A percentile compares a stretch with the other conserved stretches of the same genome.
Conservation (phyloP, 37 sponge, comb jelly and placozoan species). For the Chondrosia reniformis region DNA sequence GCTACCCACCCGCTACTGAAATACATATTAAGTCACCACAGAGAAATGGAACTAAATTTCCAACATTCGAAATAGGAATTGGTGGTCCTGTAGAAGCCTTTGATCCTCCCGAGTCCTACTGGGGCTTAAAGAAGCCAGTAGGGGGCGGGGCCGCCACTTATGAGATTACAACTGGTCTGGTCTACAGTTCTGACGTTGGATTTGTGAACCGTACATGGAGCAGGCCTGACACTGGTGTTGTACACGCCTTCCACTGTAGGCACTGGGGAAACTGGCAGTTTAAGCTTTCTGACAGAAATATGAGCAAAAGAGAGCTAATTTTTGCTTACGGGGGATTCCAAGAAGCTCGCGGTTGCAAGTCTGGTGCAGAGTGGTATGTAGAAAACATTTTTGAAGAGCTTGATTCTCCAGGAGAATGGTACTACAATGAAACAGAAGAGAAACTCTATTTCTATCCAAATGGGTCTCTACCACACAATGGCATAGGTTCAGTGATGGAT, state of each 20-base stretch:
- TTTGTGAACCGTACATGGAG: conserved; percentile 56
- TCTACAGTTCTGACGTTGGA: conserved; percentile 11
- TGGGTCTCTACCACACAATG: conserved; percentile 28
- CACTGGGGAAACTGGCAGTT: conserved; percentile 78
- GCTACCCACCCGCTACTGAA: conserved; percentile 9
- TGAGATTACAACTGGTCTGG: conserved; percentile 28
- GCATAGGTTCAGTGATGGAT: conserved; percentile 27
- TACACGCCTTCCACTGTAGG: conserved; percentile 55
- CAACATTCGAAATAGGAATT: conserved; percentile 44
- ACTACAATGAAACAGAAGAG: conserved; percentile 22
- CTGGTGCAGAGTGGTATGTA: conserved; percentile 46
- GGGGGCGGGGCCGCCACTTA: conserved; percentile 41
- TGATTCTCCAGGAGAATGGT: conserved; percentile 55
- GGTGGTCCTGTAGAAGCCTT: conserved; percentile 42
- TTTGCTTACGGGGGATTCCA: conserved; percentile 66
- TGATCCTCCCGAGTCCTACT: conserved; percentile 63
- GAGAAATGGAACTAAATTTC: conserved; percentile 32
- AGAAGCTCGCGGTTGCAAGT: conserved; percentile 57
- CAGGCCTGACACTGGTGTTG: conserved; percentile 45
- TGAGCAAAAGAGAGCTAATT: conserved; percentile 11
- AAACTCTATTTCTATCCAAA: conserved; percentile 37
- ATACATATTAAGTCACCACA: conserved; percentile 27
- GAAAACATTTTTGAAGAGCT: conserved; percentile 60
- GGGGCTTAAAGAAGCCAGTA: conserved; percentile 30
- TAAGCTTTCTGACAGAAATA: conserved; percentile 28